These are phyloP conservation scores for Galeopterus variegatus DNA, from an alignment of 2,113 vertebrate species.

Conservation along the genomic window DNA sequence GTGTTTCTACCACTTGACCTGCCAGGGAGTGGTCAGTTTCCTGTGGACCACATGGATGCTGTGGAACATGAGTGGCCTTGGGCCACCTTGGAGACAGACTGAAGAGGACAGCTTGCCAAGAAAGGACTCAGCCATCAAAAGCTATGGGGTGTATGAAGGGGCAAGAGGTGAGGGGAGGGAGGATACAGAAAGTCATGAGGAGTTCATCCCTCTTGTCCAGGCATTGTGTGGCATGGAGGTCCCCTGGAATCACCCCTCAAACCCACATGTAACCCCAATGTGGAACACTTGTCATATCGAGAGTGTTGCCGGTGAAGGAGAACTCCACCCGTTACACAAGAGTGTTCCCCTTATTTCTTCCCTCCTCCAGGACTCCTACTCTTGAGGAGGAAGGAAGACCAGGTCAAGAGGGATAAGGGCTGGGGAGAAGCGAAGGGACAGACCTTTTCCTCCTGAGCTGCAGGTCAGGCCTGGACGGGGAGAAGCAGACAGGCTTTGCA, in stretches of 20 bases:
- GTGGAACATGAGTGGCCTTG: neutral
- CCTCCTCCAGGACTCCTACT: neutral
- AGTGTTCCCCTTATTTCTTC: neutral
- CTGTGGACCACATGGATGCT: neutral
- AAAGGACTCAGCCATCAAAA: neutral
- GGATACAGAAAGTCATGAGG: neutral
- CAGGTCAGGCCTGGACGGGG: neutral
- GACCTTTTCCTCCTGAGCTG: neutral
- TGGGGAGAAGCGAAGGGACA: neutral
- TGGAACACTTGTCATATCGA: neutral
- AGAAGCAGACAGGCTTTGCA: neutral
- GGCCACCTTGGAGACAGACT: neutral
- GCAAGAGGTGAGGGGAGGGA: neutral
- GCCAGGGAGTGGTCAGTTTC: neutral
- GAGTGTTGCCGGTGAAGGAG: neutral
- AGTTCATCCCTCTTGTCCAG: neutral
- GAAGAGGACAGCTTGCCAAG: neutral
- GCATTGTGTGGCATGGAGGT: neutral
- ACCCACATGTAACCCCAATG: neutral
- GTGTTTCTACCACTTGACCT: neutral
- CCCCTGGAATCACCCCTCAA: neutral
- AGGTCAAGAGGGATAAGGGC: neutral
- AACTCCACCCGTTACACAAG: neutral
- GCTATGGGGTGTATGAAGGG: neutral
- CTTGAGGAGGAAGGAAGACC: neutral